Base-by-base conservation (phyloP, 1,140 invertebrate genomes). In the Pomacea maculata region DNA sequence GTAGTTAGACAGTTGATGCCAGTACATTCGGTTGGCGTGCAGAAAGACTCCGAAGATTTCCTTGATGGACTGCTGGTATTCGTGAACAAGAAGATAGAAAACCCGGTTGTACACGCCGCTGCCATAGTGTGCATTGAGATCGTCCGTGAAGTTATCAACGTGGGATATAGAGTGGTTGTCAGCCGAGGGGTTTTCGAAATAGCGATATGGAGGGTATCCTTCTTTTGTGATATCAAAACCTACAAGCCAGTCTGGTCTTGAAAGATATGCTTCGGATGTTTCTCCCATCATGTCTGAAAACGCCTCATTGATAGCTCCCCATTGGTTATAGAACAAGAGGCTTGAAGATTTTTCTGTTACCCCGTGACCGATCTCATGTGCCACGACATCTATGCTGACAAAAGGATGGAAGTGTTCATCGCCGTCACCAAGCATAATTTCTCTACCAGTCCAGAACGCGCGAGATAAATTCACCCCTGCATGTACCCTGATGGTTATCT, bases 241-340 rank as follows among this genome's bases (percentile, higher is more conserved):
- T 17, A 83, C 67, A 9, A 78, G 11, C 80, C 81, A 83, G 34
- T 85, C 83, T 7, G 67, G 45, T 29, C 72, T 68, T 12, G 61
- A 34, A 0, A 82, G 17, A 61, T 80, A 83, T 3, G 68, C 75
- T 75, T 87, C 82, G 0, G 71, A 80, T 3, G 77, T 77, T 63
- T 88, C 85, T 5, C 86, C 87, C 21, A 85, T 78, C 25, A 88
- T 85, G 76, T 88, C 86, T 1, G 85, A 86, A 73, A 86, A 88
- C 11, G 87, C 85, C 80, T 88, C 87, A 75, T 87, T 86, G 12
- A 88, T 83, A 25, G 80, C 86, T n/a, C 85, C 87, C 14, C 81
- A 78, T 71, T 87, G 79, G 12, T 80, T 80, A 15, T 55, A 64
- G 68, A 87, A 88, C 29, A 79, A 64, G 45, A 88, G 82, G 57